A percentile compares a stretch with the other conserved stretches of the same genome.
phyloP scores from a whole-genome alignment of 2,888 invertebrate genomes.

The Archips xylosteana region DNA sequence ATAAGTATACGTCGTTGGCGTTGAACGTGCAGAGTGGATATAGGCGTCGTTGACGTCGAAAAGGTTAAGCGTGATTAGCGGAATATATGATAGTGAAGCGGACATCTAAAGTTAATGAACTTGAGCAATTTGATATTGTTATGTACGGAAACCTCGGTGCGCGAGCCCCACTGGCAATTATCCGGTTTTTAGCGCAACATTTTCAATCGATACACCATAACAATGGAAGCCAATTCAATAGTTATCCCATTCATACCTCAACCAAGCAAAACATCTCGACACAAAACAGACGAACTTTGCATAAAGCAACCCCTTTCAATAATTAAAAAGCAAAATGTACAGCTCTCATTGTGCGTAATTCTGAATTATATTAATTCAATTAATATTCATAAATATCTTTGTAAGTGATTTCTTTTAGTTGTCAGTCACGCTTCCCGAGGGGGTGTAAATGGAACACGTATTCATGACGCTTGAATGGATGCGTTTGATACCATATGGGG shows the following conservation, averaged over 20 bases:
- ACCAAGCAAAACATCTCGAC: constrained; percentile 11
- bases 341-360: constrained; percentile 57
- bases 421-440: constrained; percentile 70
- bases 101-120: too few relatives aligned
- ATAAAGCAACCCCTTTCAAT: constrained; percentile 43
- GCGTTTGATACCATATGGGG: constrained; percentile 29
- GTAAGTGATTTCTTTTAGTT: constrained; percentile 66
- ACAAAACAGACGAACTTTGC: constrained; percentile 30
- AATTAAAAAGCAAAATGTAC: constrained; percentile 58
- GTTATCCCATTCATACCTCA: constrained; percentile 19
- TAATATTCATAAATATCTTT: constrained; percentile 78
- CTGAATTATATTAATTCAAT: constrained; percentile 66
- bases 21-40: too few relatives aligned
- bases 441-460: constrained; percentile 43
- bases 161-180: too few relatives aligned
- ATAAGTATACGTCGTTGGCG: too few relatives aligned
- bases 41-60: too few relatives aligned
- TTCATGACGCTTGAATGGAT: constrained; percentile 51
- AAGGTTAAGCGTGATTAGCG: too few relatives aligned
- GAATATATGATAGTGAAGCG: too few relatives aligned
- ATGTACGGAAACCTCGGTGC: too few relatives aligned
- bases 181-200: not conserved
- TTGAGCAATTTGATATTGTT: too few relatives aligned
- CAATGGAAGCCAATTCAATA: constrained; percentile 28
- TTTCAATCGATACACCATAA: not conserved